Base-by-base conservation (phyloP, 2,797 vertebrate species). In the Carduelis carduelis region DNA sequence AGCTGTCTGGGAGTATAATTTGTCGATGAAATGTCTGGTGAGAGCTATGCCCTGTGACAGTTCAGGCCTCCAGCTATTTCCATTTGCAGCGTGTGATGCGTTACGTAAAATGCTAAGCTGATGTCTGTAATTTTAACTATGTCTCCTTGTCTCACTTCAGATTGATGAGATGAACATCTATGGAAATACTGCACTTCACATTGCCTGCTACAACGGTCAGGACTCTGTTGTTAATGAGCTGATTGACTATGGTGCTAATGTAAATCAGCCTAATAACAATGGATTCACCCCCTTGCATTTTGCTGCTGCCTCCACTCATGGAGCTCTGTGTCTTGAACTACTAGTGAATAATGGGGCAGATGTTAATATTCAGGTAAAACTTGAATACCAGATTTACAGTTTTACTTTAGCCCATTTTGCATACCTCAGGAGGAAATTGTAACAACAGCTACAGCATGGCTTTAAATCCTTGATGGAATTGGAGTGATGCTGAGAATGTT, bases 221-320 rank as follows among this genome's bases (percentile, higher is more conserved):
- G 99, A 99, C 41, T 98, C 98, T 17, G 99, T 99, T 14, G 99
- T 99, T 81, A 99, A 98, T 12, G 99, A 99, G 97, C 98, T 99
- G 64, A 99, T 99, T 26, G 99, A 99, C 94, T 99, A 99, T 2
- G 99, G 99, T 37, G 99, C 99, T 96, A 99, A 99, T 11, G 99
- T 99, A 95, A 99, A 99, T 97, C 99, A 99, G 96, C 98, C 99
- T 83, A 99, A 99, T 97, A 99, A 99, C 96, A 99, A 98, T 23
- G 99, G 99, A 91, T 99, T 99, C 98, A 99, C 99, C 16, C 99
- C 99, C 19, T 97, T 99, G 97, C 99, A 99, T 97, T 99, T 99
- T 24, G 99, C 99, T 37, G 99, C 99, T 9, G 99, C 99, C 26
- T 99, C 99, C 94, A 99, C 98, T 2, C 99, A 99, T 0, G 99